Evolutionary conservation across 2,797 vertebrate genomes (phyloP).

Genomic region (Tachyglossus aculeatus): DNA sequence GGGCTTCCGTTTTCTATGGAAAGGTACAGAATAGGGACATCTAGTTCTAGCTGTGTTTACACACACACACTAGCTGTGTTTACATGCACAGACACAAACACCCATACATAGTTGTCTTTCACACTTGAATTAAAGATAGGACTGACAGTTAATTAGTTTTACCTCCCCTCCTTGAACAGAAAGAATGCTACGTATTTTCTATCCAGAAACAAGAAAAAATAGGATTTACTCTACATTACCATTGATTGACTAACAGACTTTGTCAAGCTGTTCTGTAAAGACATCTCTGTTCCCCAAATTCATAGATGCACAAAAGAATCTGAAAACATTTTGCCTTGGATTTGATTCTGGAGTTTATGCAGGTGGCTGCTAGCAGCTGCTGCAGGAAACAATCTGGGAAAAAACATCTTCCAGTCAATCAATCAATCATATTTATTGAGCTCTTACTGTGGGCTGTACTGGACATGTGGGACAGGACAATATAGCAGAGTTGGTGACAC

Average conservation of each 20-base stretch:
- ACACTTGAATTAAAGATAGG: no score
- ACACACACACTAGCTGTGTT: no score
- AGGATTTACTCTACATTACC: background rate
- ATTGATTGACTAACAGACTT: no score
- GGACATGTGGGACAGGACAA: background rate
- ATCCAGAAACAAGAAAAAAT: background rate
- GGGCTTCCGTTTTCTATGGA: no score
- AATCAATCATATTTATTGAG: background rate
- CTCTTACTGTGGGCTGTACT: background rate
- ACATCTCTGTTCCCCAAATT: background rate
- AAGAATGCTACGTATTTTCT: background rate
- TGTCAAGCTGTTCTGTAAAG: background rate
- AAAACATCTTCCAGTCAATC: background rate
- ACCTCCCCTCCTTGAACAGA: background rate
- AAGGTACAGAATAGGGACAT: no score
- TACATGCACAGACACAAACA: no score
- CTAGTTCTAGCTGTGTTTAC: no score
- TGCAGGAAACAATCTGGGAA: no score
- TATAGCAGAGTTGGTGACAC: background rate
- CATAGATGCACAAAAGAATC: background rate
- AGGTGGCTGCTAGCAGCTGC: no score
- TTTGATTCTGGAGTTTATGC: no score
- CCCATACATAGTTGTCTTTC: no score
- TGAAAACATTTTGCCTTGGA: no score
- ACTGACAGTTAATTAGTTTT: background rate